Percentiles rank a stretch among this genome's conserved stretches.
phyloP scores from a whole-genome alignment of 2,113 vertebrate genomes.

The Ptyas mucosa region DNA sequence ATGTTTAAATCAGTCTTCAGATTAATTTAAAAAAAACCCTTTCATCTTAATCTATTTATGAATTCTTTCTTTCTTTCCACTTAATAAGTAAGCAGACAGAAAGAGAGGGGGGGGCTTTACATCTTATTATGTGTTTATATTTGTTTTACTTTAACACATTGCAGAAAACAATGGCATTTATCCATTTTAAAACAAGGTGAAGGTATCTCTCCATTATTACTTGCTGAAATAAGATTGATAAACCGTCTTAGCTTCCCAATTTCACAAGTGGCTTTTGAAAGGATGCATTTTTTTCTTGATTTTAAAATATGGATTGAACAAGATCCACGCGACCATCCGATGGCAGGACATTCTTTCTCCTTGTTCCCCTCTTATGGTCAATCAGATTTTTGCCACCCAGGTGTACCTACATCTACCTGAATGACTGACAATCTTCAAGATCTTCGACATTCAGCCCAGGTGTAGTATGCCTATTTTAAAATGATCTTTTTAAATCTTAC shows the following conservation, averaged over 20 bases:
- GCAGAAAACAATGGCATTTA: constrained; percentile 51
- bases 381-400: background rate
- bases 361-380: background rate
- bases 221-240: constrained; percentile 56
- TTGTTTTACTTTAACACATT: constrained; percentile 16
- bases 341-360: background rate
- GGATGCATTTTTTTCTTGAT: constrained; percentile 63
- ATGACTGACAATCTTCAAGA: background rate
- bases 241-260: constrained; percentile 59
- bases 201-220: constrained; percentile 43
- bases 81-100: background rate
- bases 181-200: constrained; percentile 56
- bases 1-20: background rate
- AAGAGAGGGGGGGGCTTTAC: background rate
- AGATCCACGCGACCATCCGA: background rate
- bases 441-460: background rate
- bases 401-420: background rate
- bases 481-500: constrained; percentile 44
- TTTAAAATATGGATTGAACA: constrained; percentile 40
- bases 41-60: background rate
- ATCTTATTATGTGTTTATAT: background rate
- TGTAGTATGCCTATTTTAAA: background rate
- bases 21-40: background rate
- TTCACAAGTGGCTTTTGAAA: constrained; percentile 59
- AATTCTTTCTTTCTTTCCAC: background rate